phyloP scores from a whole-genome alignment of 2,113 vertebrate species.

The Eptatretus burgeri region DNA sequence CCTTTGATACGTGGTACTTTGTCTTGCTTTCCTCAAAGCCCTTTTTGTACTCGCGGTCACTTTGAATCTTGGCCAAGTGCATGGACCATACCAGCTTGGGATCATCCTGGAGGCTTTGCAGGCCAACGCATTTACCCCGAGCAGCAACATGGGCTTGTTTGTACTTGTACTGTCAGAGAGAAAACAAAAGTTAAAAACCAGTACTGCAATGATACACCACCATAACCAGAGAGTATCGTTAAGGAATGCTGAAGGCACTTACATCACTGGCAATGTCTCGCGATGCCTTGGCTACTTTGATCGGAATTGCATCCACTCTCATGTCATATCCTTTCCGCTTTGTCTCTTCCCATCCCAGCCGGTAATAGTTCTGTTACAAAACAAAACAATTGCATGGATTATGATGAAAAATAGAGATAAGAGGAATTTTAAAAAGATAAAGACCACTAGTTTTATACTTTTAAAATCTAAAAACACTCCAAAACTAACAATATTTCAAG shows the following conservation, averaged over 20 bases:
- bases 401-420: no score
- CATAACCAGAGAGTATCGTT: no score
- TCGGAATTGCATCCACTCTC: constrained; percentile 49
- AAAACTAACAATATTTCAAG: no score
- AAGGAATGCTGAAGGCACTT: constrained; percentile 15
- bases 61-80: constrained; percentile 50
- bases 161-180: constrained; percentile 29
- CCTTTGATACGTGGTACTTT: constrained; percentile 44
- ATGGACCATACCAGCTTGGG: constrained; percentile 69
- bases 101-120: constrained; percentile 48
- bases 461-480: no score
- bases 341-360: constrained; percentile 30
- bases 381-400: constrained; percentile 9
- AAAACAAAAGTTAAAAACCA: background rate
- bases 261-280: constrained; percentile 74
- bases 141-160: constrained; percentile 51
- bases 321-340: constrained; percentile 36
- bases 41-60: constrained; percentile 55
- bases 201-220: no score
- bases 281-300: constrained; percentile 43
- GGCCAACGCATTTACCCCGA: constrained; percentile 47
- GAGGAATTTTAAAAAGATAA: no score
- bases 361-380: constrained; percentile 47
- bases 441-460: no score
- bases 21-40: constrained; percentile 60